These are phyloP conservation scores for Erythrolamprus reginae DNA, from an alignment of 2,113 vertebrate species.

Conservation along the genomic window DNA sequence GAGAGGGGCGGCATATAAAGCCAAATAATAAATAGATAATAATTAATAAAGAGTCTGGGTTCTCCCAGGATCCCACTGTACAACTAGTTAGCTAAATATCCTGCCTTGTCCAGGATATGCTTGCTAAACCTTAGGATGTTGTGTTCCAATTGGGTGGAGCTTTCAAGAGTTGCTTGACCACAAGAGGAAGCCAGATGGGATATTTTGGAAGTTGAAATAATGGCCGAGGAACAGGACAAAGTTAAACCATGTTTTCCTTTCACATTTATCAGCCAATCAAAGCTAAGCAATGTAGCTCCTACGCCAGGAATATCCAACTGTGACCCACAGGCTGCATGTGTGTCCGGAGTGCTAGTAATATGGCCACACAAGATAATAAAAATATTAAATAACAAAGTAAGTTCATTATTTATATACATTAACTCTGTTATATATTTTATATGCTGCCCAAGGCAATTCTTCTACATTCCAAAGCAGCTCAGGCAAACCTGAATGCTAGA, in stretches of 20 bases:
- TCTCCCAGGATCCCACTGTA: neutral
- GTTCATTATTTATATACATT: neutral
- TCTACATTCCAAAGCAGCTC: too few species aligned
- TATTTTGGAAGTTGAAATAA: neutral
- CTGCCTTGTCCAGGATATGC: neutral
- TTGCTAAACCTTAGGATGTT: neutral
- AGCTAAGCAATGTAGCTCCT: neutral
- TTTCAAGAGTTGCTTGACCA: neutral
- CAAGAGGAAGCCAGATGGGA: neutral
- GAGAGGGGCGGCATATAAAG: too few species aligned
- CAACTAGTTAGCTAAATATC: neutral
- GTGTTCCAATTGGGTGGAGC: neutral
- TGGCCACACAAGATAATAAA: neutral
- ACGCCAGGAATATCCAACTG: neutral
- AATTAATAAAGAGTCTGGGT: too few species aligned
- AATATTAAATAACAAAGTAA: neutral
- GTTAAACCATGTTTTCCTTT: neutral
- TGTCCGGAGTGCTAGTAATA: neutral
- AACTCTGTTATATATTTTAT: neutral
- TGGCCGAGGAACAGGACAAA: too few species aligned
- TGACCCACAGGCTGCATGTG: neutral
- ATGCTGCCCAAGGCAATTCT: neutral
- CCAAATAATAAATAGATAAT: too few species aligned
- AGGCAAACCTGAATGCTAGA: too few species aligned
- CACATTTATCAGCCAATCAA: neutral